Evolutionary conservation across 1,140 invertebrate genomes (phyloP), one percentile per base, ranked within the genome.

Genomic region (Nephila pilipes): DNA sequence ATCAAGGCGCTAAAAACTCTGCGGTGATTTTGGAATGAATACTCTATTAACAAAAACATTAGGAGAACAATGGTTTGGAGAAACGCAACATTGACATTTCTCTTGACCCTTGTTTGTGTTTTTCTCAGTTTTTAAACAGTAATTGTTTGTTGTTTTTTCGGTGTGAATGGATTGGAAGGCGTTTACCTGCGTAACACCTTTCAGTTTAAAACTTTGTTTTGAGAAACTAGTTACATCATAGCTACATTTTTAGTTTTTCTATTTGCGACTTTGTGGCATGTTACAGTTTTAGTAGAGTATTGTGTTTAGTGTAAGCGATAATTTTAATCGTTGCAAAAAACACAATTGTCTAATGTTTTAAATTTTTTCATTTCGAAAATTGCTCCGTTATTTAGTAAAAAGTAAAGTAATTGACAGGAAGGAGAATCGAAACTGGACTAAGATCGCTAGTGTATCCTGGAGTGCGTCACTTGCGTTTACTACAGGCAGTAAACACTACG

Each of bases 41-140:
- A 25, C n/a, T 12, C 63, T 65, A 65, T 65, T 65, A 60, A 25
- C n/a, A 14, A 25, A 29, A 65, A n/a, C n/a, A 25, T 65, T 65
- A 65, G 63, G 25, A 65, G 63, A 65, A 65, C 63, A 65, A 65
- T 65, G 14, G 63, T 25, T 65, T 46, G 46, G 25, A 14, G 25
- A 65, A 65, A 65, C 63, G 63, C n/a, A 65, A 65, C 63, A 65
- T 38, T 80, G 79, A 38, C 79, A 80, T 80, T 46, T 36, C 79
- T 80, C 38, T 36, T 80, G 79, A 80, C 79, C 32, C 32, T 36
- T 80, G 79, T 20, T 29, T 20, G 32, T 38, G 36, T 83, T 36
- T 54, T 18, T 46, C 36, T 46, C 38, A 18, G 36, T 14, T 55
- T n/a, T n/a, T 65, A 25, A n/a, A 10, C 18, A 65, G n/a, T 12